Percentiles rank a stretch among this genome's conserved stretches.
phyloP scores from a whole-genome alignment of 1,140 invertebrate genomes.

The Drosophila funebris region DNA sequence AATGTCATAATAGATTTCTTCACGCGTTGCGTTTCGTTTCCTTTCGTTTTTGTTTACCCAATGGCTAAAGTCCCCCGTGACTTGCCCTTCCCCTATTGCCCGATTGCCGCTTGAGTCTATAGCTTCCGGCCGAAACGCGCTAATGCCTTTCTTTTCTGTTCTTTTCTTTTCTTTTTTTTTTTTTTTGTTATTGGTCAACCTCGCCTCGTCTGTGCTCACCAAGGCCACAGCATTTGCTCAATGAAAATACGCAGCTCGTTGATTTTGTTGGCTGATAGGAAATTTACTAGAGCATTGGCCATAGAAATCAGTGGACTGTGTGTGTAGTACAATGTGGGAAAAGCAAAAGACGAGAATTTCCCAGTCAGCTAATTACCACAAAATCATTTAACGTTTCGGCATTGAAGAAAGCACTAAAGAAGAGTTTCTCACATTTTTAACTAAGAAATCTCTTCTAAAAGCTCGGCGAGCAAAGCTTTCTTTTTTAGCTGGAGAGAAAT shows the following conservation, averaged over 20 bases:
- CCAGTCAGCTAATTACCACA: constrained; percentile 38
- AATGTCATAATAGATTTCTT: constrained; percentile 80
- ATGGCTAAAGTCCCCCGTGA: neutral
- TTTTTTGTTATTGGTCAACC: constrained; percentile 33
- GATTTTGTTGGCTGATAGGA: constrained; percentile 67
- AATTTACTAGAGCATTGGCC: constrained; percentile 6
- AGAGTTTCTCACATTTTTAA: no score
- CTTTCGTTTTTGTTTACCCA: constrained; percentile 53
- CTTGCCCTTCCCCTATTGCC: no score
- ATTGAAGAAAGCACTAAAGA: no score
- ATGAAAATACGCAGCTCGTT: constrained; percentile 50
- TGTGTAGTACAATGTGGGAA: neutral
- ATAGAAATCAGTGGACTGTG: constrained; percentile 1
- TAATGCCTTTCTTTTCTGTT: constrained; percentile 46
- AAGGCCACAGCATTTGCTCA: neutral
- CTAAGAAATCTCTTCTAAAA: no score
- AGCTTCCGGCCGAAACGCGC: neutral
- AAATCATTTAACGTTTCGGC: no score
- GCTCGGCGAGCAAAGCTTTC: no score
- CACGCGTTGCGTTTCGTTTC: constrained; percentile 58
- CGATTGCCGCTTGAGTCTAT: neutral
- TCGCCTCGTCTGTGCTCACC: no score
- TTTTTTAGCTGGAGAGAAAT: no score
- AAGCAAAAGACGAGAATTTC: neutral
- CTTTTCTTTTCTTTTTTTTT: no score